Evolutionary conservation across 2,113 vertebrate species (phyloP).

Genomic region (Galbula dea): DNA sequence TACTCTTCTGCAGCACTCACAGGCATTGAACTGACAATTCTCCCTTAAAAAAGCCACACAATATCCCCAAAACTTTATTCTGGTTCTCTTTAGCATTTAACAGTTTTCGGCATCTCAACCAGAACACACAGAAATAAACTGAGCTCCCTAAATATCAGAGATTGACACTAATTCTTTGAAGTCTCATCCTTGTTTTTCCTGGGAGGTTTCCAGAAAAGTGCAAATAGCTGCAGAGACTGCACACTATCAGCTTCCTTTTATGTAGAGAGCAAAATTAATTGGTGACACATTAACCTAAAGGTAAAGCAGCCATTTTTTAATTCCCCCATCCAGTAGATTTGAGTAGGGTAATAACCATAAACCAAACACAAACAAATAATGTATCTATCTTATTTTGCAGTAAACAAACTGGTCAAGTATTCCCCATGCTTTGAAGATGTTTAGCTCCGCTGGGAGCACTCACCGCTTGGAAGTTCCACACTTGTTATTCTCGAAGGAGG

Average conservation of each 20-base stretch:
- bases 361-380: background rate
- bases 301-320: background rate
- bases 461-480: constrained; percentile 68
- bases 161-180: background rate
- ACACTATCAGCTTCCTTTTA: background rate
- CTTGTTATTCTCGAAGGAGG: constrained; percentile 74
- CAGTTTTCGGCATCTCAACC: background rate
- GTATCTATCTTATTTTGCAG: background rate
- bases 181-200: background rate
- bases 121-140: background rate
- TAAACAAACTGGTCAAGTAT: background rate
- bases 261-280: background rate
- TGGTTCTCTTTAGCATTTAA: background rate
- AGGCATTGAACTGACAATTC: background rate
- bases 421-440: background rate
- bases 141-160: background rate
- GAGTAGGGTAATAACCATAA: background rate
- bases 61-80: background rate
- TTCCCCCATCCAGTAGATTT: background rate
- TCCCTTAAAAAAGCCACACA: background rate
- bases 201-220: background rate
- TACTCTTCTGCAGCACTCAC: background rate
- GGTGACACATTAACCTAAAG: background rate
- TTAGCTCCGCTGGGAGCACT: background rate
- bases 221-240: background rate